A percentile compares a stretch with the other conserved stretches of the same genome.
Evolutionary conservation across 1,140 invertebrate genomes (phyloP).

Genomic region (Zaprionus taronus): DNA sequence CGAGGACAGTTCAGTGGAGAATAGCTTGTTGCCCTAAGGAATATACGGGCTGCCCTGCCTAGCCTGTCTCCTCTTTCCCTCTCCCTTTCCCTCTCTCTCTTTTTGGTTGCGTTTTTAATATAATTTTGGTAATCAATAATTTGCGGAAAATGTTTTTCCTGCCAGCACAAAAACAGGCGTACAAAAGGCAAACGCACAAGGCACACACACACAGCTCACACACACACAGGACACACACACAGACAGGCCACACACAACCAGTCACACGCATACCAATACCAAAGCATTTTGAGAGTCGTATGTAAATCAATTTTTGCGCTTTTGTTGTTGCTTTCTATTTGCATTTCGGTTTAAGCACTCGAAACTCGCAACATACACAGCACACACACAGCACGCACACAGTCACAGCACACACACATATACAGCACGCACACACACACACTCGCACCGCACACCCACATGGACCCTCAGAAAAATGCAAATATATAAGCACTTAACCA

Average conservation of each 20-base stretch:
- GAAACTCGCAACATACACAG: conserved; percentile 16
- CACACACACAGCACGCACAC: conserved; percentile 18
- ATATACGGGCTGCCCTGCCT: not conserved
- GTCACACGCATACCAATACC: not conserved
- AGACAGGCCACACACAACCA: not conserved
- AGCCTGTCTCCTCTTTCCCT: not conserved
- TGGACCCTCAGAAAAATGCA: conserved; percentile 2
- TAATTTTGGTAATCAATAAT: conserved; percentile 66
- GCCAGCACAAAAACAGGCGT: conserved; percentile 9
- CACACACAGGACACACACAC: not conserved
- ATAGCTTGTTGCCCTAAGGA: not conserved
- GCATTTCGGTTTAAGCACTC: conserved; percentile 37
- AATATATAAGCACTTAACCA: conserved; percentile 43
- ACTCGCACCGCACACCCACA: not conserved
- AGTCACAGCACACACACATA: conserved; percentile 3
- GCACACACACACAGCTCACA: conserved; percentile 10
- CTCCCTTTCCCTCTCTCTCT: not conserved
- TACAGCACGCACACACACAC: not conserved
- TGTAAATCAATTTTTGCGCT: conserved; percentile 58
- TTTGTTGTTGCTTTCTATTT: conserved; percentile 55
- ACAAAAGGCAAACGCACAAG: conserved; percentile 16
- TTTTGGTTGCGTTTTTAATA: conserved; percentile 33
- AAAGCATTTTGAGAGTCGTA: conserved; percentile 4
- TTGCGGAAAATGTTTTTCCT: conserved; percentile 53
- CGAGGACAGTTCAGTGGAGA: not conserved